phyloP scores from a whole-genome alignment of 2,888 invertebrate genomes.

The Hirtodrosophila cameraria region DNA sequence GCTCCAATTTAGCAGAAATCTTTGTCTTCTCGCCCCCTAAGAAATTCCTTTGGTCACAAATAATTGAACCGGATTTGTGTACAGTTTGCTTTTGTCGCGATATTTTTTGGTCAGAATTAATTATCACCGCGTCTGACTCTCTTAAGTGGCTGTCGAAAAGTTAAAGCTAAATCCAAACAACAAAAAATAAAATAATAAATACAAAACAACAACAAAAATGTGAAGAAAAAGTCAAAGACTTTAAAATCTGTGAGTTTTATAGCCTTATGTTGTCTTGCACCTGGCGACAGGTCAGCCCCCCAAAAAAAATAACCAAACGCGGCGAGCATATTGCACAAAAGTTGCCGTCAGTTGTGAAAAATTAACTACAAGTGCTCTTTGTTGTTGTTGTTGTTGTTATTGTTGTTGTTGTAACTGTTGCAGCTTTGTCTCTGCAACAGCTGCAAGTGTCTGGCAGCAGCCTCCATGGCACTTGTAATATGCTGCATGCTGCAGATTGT shows the following conservation, averaged over 20 bases:
- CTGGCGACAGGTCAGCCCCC: conserved; percentile 71
- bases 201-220: conserved; percentile 17
- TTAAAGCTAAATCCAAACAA: too few relatives aligned
- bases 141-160: conserved; percentile 74
- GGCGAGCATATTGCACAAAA: conserved; percentile 73
- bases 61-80: conserved; percentile 72
- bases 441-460: conserved; percentile 73
- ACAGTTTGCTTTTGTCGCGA: conserved; percentile 30
- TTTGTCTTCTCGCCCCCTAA: conserved; percentile 34
- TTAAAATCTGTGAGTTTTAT: conserved; percentile 54
- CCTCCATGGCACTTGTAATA: conserved; percentile 54
- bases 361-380: conserved; percentile 74
- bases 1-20: conserved; percentile 68
- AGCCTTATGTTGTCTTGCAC: conserved; percentile 64
- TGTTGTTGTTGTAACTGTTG: conserved; percentile 31
- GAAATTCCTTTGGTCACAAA: conserved; percentile 57
- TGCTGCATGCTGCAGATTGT: conserved; percentile 38
- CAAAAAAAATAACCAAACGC: conserved; percentile 40
- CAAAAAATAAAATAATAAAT: conserved; percentile 11
- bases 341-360: conserved; percentile 74
- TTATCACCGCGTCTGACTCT: conserved; percentile 63
- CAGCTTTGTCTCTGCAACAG: conserved; percentile 61
- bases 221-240: conserved; percentile 64
- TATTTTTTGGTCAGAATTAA: conserved; percentile 67
- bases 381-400: conserved; percentile 44